These are phyloP conservation scores for Nesoenas mayeri DNA, from an alignment of 2,113 vertebrate species.

Conservation along the genomic window DNA sequence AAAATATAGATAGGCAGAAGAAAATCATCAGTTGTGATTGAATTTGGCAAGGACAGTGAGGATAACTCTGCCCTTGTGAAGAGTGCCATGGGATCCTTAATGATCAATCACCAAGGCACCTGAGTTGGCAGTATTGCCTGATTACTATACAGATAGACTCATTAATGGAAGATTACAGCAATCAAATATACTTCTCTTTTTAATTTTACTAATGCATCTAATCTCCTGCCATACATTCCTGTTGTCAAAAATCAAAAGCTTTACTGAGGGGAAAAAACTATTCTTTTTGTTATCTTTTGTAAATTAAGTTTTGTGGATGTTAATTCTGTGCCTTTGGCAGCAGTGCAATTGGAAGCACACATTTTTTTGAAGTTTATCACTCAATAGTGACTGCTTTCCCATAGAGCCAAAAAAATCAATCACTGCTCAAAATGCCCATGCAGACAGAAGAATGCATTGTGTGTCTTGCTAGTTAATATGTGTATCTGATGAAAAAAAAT, in stretches of 20 bases:
- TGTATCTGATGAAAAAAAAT: conserved; percentile 50
- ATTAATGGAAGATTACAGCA: not conserved
- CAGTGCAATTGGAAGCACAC: conserved; percentile 6
- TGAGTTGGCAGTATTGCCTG: not conserved
- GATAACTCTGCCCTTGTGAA: not conserved
- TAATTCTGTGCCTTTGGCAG: conserved; percentile 63
- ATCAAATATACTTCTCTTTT: not conserved
- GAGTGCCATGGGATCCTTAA: not conserved
- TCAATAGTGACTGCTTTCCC: conserved; percentile 60
- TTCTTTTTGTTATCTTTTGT: conserved; percentile 23
- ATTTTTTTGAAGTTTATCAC: conserved; percentile 57
- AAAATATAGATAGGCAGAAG: conserved; percentile 11
- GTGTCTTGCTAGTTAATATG: conserved; percentile 62
- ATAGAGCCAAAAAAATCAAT: conserved; percentile 69
- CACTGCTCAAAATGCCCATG: conserved; percentile 2
- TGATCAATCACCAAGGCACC: not conserved
- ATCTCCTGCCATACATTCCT: not conserved
- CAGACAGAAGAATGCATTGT: conserved; percentile 52
- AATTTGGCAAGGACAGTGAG: conserved; percentile 21
- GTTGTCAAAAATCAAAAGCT: not conserved
- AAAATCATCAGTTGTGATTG: conserved; percentile 32
- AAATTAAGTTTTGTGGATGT: conserved; percentile 45
- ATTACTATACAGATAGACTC: not conserved
- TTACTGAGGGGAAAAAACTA: not conserved
- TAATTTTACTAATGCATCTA: not conserved